phyloP scores from a whole-genome alignment of 1,140 invertebrate genomes.

The Popillia japonica region DNA sequence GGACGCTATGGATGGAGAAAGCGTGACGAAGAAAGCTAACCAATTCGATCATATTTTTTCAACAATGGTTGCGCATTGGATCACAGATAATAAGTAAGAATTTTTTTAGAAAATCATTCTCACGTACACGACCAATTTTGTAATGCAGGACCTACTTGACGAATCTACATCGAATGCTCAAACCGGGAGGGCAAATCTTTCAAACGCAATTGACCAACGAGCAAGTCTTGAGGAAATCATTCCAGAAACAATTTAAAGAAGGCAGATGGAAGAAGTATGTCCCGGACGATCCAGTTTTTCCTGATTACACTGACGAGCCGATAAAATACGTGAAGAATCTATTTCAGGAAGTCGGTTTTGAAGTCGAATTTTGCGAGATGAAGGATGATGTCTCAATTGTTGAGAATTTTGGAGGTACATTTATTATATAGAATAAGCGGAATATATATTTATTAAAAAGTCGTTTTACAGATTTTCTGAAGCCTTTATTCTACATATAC shows the following conservation, averaged over 20 bases:
- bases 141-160: background rate
- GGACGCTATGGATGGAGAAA: background rate
- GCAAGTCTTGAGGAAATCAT: background rate
- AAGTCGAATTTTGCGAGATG: background rate
- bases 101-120: background rate
- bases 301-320: background rate
- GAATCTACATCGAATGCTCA: background rate
- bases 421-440: too few relatives aligned
- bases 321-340: background rate
- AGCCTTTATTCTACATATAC: too few relatives aligned
- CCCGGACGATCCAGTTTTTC: background rate
- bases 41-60: constrained; percentile 78
- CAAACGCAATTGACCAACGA: background rate
- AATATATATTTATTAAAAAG: background rate
- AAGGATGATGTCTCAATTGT: background rate
- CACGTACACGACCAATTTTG: background rate
- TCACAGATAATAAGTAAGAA: constrained; percentile 74
- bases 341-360: background rate
- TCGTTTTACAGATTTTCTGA: too few relatives aligned
- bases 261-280: background rate
- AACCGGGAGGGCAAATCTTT: background rate
- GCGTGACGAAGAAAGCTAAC: constrained; percentile 47
- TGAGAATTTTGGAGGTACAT: background rate
- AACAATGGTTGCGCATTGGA: constrained; percentile 85
- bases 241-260: background rate